Evolutionary conservation across 2,888 invertebrate genomes (phyloP).

Genomic region (Hyposoter dolosus): DNA sequence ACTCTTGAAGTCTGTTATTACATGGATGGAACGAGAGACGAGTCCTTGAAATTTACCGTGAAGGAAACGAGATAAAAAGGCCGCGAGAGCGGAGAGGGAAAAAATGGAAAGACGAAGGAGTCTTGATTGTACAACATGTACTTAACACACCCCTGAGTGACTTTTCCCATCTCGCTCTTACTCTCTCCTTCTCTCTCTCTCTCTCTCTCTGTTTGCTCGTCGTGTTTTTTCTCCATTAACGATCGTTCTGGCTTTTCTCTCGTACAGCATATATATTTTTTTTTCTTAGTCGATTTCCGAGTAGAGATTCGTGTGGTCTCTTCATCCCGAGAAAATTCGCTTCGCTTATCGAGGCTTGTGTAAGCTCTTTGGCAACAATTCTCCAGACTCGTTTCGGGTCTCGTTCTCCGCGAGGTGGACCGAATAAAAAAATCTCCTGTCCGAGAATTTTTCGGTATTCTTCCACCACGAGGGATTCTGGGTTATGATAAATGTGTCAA

Average conservation of each 20-base stretch:
- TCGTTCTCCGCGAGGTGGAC: constrained; percentile 6
- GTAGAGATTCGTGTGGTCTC: constrained; percentile 19
- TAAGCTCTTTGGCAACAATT: constrained; percentile 30
- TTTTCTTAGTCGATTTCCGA: constrained; percentile 23
- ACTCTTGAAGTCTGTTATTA: constrained; percentile 15
- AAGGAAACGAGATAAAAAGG: constrained; percentile 3
- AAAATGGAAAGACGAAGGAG: constrained; percentile 31
- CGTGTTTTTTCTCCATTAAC: constrained; percentile 61
- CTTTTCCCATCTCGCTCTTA: neutral
- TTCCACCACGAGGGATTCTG: constrained; percentile 18
- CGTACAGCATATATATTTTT: constrained; percentile 8
- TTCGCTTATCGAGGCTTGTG: constrained; percentile 38
- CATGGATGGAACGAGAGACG: constrained; percentile 18
- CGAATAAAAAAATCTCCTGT: constrained; percentile 7
- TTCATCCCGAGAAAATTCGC: constrained; percentile 39
- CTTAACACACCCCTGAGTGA: constrained; percentile 28
- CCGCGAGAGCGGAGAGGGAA: neutral
- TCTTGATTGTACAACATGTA: constrained; percentile 57
- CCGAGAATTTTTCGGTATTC: constrained; percentile 21
- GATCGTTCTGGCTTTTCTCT: constrained; percentile 30
- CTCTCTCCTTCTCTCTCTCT: constrained; percentile 12
- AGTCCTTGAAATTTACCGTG: constrained; percentile 35
- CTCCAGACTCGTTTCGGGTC: constrained; percentile 17
- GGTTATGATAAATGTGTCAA: constrained; percentile 61
- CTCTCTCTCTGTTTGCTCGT: constrained; percentile 47